Evolutionary conservation across 2,113 vertebrate species (phyloP), one percentile per base, ranked within the genome.

Genomic region (Limnothrissa miodon): DNA sequence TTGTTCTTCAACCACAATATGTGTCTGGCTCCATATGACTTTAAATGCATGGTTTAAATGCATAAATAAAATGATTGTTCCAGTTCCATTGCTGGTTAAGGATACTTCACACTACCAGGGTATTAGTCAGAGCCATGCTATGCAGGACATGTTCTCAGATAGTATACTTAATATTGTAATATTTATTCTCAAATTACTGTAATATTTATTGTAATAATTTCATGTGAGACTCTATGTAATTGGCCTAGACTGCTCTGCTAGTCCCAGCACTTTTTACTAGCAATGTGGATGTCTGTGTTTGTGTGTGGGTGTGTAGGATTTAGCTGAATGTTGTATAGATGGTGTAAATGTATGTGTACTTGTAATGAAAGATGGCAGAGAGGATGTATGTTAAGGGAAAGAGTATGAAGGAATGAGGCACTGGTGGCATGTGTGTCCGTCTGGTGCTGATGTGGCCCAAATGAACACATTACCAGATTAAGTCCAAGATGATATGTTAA

Each of bases 291-390:
- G 59, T 66, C 23, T 59, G 56, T n/a, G 56, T 59, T 21, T 25
- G 56, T 23, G 56, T 5, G 56, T 23, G 56, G 2, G 56, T 23
- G 56, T 23, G 56, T 23, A 74, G 66, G 33, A 36, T 36, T 36
- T 74, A 86, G 78, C 4, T 83, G 89, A 83, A 93, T 23, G 92
- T 91, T 82, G 87, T 86, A 33, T 78, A 74, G 89, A 91, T 0
- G 2, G 56, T 23, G 56, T 59, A n/a, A 5, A 2, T 25, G 48
- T 53, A 6, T 42, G 42, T 42, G 42, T 42, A 84, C 8, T 6
- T 25, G 80, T 81, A 84, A 85, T 33, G 29, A 56, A 82, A 42
- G 85, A 90, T 44, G 70, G 88, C 83, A 88, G 80, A 79, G 0
- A 25, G 78, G 46, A 81, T 70, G 42, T 45, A 74, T 39, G 85